Conservation (phyloP, 2,797 vertebrate genomes). For the Chelon auratus region DNA sequence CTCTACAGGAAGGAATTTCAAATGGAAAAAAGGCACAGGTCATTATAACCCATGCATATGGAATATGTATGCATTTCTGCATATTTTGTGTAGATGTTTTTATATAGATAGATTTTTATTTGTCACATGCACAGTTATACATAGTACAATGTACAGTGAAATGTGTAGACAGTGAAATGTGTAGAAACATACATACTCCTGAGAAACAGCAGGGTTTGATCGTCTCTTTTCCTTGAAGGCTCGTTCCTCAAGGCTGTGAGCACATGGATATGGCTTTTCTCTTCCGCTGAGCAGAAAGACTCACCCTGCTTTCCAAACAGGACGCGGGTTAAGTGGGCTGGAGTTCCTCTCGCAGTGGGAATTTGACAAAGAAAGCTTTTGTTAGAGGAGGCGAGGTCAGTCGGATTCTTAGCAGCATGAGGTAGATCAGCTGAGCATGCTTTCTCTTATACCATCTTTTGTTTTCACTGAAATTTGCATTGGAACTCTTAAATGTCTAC, state of each 20-base stretch:
- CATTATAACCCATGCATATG: too few species aligned
- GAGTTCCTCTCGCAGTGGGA: conserved; percentile 35
- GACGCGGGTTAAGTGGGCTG: conserved; percentile 42
- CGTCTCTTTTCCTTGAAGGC: conserved; percentile 22
- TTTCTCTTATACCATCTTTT: background rate
- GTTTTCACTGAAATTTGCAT: conserved; percentile 9
- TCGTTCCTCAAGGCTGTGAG: conserved; percentile 20
- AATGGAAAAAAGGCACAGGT: background rate
- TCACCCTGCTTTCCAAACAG: conserved; percentile 39
- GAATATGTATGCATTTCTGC: too few species aligned
- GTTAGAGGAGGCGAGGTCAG: conserved; percentile 35
- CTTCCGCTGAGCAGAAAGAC: conserved; percentile 25
- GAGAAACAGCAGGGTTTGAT: background rate
- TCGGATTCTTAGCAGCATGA: conserved; percentile 29
- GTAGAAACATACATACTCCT: too few species aligned
- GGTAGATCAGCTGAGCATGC: conserved; percentile 21
- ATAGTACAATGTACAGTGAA: too few species aligned
- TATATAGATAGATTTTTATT: too few species aligned
- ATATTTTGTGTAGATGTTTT: too few species aligned
- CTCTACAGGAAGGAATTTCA: too few species aligned
- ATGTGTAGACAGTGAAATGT: too few species aligned
- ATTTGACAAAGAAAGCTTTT: conserved; percentile 53
- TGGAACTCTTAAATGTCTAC: conserved; percentile 3
- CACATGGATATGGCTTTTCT: conserved; percentile 30
- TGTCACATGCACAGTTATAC: too few species aligned